Evolutionary conservation across 2,888 invertebrate species (phyloP), one percentile per base, ranked within the genome.

Genomic region (Dasysyrphus albostriatus): DNA sequence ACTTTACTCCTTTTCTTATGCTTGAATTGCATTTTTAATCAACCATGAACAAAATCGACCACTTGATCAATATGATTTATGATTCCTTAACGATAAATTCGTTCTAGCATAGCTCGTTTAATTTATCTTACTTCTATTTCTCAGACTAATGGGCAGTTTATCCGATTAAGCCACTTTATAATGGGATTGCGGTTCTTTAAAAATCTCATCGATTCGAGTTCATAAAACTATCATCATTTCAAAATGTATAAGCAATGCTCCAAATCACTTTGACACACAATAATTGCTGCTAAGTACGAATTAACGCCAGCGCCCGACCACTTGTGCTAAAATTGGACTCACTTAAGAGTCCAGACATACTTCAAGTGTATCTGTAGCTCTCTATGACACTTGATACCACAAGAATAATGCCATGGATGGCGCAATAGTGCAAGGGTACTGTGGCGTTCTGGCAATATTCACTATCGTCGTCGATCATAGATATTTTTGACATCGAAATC

Each of bases 271-370:
- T 63, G 63, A 74, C 81, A 82, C 63, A 73, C 69, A 74, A 82
- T 85, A 85, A 85, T 85, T 58, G 49, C 74, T 59, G 19, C 42
- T 54, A 85, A 81, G 84, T 70, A 84, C 56, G 63, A 78, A 82
- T 78, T 78, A 85, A 82, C 77, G 82, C 74, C 85, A 74, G 69
- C 59, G 9, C 24, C 10, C 14, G 14, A 67, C 76, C 81, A 85
- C 84, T 85, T 85, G 51, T 72, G 79, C 79, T 70, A 83, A 83
- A 83, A 80, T 65, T 16, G 58, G 16, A 42, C 16, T 58, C 54
- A 42, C 61, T 54, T 37, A n/a, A 29, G 37, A 24, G 10, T 24
- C 14, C 24, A 49, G 49, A 16, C 59, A 70, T 42, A 70, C 42
- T 63, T 84, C 61, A 82, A 81, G 69, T 73, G 54, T 58, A 9